Conservation (phyloP, 2,888 invertebrate species). For the Synanthedon tipuliformis region DNA sequence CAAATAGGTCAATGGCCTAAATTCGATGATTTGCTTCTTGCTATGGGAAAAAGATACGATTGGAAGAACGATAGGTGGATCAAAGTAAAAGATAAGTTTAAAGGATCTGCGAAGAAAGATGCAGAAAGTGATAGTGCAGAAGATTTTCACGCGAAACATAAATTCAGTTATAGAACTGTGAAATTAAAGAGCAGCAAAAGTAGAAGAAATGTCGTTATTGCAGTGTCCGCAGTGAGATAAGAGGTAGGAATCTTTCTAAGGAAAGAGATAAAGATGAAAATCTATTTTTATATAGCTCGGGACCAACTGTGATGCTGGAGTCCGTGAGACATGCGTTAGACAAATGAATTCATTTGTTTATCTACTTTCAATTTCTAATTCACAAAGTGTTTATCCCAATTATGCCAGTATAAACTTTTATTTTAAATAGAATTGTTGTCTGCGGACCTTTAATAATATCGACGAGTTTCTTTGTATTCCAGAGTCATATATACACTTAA, state of each 20-base stretch:
- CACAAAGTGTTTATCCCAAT: too few relatives aligned
- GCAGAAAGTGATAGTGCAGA: conserved; percentile 20
- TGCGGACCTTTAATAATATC: not conserved
- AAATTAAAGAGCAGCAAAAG: conserved; percentile 54
- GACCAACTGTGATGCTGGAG: conserved; percentile 34
- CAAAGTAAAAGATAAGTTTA: conserved; percentile 47
- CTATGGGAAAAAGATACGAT: conserved; percentile 53
- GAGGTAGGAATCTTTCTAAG: conserved; percentile 4
- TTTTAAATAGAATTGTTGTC: not conserved
- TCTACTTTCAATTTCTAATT: too few relatives aligned
- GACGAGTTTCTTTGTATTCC: not conserved
- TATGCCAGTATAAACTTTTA: not conserved
- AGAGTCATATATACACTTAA: not conserved
- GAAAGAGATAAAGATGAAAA: conserved; percentile 3
- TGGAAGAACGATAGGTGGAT: conserved; percentile 65
- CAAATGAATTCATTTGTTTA: not conserved
- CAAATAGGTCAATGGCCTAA: conserved; percentile 38
- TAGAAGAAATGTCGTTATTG: conserved; percentile 55
- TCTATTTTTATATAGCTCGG: conserved; percentile 41
- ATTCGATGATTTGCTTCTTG: conserved; percentile 51
- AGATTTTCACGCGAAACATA: conserved; percentile 43
- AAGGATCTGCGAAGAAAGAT: conserved; percentile 9
- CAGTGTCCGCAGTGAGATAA: conserved; percentile 62
- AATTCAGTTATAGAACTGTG: conserved; percentile 54
- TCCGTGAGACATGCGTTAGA: not conserved